Percentiles rank a stretch among this genome's conserved stretches.
Evolutionary conservation across 2,888 invertebrate genomes (phyloP).

Genomic region (Napeogenes inachia): DNA sequence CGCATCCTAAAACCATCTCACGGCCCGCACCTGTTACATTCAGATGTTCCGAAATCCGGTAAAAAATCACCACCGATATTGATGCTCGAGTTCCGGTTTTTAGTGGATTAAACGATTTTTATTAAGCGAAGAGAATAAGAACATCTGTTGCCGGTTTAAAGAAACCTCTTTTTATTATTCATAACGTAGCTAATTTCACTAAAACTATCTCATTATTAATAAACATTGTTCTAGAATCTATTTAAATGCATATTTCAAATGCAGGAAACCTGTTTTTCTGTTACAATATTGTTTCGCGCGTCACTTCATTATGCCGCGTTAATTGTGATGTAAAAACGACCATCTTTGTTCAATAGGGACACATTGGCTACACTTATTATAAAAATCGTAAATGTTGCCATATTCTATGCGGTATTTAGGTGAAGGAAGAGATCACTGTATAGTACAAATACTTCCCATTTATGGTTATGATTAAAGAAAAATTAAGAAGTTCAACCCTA

Average conservation of each 20-base stretch:
- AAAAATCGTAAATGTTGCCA: background rate
- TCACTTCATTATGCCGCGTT: constrained; percentile 59
- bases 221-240: background rate
- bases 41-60: constrained; percentile 49
- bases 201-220: constrained; percentile 2
- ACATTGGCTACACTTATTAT: constrained; percentile 42
- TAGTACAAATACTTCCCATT: background rate
- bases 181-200: background rate
- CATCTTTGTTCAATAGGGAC: constrained; percentile 69
- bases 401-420: too few species aligned
- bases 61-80: constrained; percentile 54
- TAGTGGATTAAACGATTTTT: constrained; percentile 41
- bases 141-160: constrained; percentile 45
- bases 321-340: constrained; percentile 69
- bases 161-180: constrained; percentile 3
- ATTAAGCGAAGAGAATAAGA: constrained; percentile 37
- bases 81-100: constrained; percentile 54
- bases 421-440: background rate
- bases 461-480: constrained; percentile 10
- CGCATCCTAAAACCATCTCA: constrained; percentile 25
- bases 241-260: constrained; percentile 49
- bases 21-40: constrained; percentile 51
- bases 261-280: constrained; percentile 69
- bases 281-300: constrained; percentile 59
- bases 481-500: constrained; percentile 36